Conservation (phyloP, 35 echinoderm and acorn worm genomes). For the Lytechinus pictus region DNA sequence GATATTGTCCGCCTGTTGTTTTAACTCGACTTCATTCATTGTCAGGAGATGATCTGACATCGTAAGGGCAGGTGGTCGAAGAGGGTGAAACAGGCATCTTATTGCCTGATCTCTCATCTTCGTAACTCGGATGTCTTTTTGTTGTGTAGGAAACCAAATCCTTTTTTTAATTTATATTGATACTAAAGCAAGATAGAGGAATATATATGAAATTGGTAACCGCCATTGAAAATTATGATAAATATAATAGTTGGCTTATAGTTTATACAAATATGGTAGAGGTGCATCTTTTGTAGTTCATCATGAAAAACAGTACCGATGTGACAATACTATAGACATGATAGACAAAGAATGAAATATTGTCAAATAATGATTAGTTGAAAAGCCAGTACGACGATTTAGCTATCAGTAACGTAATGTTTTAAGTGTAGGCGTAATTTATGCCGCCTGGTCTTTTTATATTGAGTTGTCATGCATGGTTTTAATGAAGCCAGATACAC, state of each 20-base stretch:
- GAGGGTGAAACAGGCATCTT: background rate
- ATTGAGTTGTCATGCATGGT: too few species aligned
- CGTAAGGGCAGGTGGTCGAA: slow-evolving; percentile 32
- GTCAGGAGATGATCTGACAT: slow-evolving; percentile 22
- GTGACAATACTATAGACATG: too few species aligned
- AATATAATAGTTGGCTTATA: background rate
- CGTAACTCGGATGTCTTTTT: background rate
- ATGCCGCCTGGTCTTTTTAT: too few species aligned
- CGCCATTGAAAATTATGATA: background rate
- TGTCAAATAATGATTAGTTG: too few species aligned
- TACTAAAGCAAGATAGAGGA: background rate
- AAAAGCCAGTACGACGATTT: too few species aligned
- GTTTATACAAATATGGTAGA: background rate
- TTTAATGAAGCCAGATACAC: too few species aligned
- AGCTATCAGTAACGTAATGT: too few species aligned
- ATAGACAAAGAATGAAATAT: too few species aligned
- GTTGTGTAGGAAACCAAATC: background rate
- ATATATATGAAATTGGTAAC: background rate
- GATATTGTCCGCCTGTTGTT: slow-evolving; percentile 54
- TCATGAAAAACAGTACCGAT: background rate
- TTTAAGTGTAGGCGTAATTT: too few species aligned
- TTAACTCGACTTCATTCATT: slow-evolving; percentile 46
- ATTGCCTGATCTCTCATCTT: background rate
- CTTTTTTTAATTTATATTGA: background rate
- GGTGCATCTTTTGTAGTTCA: background rate